Conservation (phyloP, 2,888 invertebrate genomes). For the Leucozona laternaria region DNA sequence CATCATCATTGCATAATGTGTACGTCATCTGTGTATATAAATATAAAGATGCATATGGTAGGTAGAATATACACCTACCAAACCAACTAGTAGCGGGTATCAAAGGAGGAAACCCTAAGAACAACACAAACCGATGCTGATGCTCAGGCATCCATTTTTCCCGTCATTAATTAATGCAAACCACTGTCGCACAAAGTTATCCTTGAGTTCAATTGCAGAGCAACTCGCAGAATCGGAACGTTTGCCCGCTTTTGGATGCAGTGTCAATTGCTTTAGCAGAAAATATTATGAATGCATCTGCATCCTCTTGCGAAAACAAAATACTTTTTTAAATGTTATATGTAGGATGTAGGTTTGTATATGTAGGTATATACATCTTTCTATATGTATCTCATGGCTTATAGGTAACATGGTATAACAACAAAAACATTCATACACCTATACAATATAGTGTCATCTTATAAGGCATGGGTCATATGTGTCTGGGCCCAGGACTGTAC, state of each 20-base stretch:
- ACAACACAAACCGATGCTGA: constrained; percentile 38
- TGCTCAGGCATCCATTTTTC: constrained; percentile 63
- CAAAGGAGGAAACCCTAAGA: constrained; percentile 42
- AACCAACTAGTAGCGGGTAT: constrained; percentile 22
- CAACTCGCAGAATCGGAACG: constrained; percentile 53
- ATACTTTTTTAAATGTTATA: constrained; percentile 40
- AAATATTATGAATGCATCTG: constrained; percentile 72
- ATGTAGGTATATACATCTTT: no score
- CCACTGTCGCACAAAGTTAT: constrained; percentile 70
- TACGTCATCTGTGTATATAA: no score
- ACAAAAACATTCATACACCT: no score
- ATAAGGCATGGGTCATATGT: no score
- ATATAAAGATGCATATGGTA: not conserved
- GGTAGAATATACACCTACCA: no score
- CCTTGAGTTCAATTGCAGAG: constrained; percentile 72
- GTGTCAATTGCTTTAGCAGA: constrained; percentile 69
- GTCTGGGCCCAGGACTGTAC: no score
- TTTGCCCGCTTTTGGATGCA: constrained; percentile 63
- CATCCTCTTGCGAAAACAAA: constrained; percentile 53
- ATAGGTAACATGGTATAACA: no score
- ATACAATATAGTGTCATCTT: no score
- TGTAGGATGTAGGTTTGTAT: no score
- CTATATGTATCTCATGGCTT: no score
- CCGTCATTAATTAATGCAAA: constrained; percentile 73
- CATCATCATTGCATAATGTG: constrained; percentile 9